These are phyloP conservation scores for Rousettus leschenaultii DNA, from an alignment of 2,113 vertebrate genomes.

Conservation along the genomic window DNA sequence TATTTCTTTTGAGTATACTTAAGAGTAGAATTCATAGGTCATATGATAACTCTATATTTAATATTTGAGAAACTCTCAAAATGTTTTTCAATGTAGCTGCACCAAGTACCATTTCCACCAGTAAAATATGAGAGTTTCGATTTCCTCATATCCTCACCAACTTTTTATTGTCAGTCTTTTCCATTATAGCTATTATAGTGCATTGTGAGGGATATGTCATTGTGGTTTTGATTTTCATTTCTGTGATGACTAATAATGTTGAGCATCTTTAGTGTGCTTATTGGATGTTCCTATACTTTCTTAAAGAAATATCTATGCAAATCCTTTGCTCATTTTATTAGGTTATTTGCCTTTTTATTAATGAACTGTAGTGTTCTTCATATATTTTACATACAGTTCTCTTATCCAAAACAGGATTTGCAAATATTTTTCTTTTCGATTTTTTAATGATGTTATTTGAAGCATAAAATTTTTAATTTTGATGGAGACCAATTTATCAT, in stretches of 20 bases:
- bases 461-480: not conserved
- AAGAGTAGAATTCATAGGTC: not conserved
- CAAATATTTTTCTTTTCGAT: not conserved
- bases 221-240: not conserved
- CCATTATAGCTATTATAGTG: not conserved
- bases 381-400: not conserved
- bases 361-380: not conserved
- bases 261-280: not conserved
- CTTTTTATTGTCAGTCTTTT: not conserved
- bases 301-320: not conserved
- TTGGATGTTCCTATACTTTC: not conserved
- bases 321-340: not conserved
- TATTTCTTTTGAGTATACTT: not conserved
- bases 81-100: not conserved
- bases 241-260: not conserved
- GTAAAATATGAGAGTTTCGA: not conserved
- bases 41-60: not conserved
- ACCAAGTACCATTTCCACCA: not conserved
- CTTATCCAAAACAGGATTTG: not conserved
- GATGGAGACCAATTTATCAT: not conserved
- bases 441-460: not conserved
- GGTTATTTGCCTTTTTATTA: not conserved
- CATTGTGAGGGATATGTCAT: not conserved
- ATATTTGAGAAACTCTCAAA: not conserved
- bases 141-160: not conserved